phyloP scores from a whole-genome alignment of 1,140 invertebrate genomes.

The Lepidostoma basale region DNA sequence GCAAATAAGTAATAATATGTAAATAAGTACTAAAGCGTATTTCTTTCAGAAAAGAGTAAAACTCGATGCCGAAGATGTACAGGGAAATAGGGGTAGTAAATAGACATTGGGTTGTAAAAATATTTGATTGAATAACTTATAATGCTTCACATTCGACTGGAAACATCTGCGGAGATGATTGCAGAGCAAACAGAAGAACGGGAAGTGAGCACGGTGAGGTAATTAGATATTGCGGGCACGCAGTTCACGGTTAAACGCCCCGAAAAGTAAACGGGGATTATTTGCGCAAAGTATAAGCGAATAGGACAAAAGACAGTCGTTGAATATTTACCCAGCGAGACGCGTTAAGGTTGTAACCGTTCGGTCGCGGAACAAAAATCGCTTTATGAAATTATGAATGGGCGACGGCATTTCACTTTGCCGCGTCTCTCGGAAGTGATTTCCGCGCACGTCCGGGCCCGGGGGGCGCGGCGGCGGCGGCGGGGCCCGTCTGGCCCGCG shows the following conservation, averaged over 20 bases:
- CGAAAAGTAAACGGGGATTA: constrained; percentile 22
- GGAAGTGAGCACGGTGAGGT: not conserved
- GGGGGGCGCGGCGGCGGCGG: constrained; percentile 30
- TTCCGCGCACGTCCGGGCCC: constrained; percentile 25
- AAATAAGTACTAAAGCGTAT: too few species aligned
- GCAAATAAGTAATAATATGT: too few species aligned
- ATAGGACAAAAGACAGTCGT: constrained; percentile 21
- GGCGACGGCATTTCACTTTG: constrained; percentile 29
- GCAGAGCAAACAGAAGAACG: constrained; percentile 8
- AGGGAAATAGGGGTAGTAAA: too few species aligned
- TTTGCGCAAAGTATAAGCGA: constrained; percentile 26
- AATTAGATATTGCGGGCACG: constrained; percentile 26
- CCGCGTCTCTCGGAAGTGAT: constrained; percentile 25
- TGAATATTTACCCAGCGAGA: constrained; percentile 33
- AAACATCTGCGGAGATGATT: not conserved
- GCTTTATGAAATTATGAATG: constrained; percentile 45
- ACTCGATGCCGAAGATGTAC: too few species aligned
- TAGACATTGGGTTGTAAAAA: too few species aligned
- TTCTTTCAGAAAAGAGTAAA: too few species aligned
- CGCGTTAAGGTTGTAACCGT: constrained; percentile 23
- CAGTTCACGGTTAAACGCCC: constrained; percentile 5
- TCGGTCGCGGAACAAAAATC: constrained; percentile 35
- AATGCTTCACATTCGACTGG: too few species aligned
- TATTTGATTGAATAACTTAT: too few species aligned
- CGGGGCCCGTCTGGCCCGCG: constrained; percentile 16